Base-by-base conservation (phyloP, 2,888 invertebrate species). In the Helleia helle region DNA sequence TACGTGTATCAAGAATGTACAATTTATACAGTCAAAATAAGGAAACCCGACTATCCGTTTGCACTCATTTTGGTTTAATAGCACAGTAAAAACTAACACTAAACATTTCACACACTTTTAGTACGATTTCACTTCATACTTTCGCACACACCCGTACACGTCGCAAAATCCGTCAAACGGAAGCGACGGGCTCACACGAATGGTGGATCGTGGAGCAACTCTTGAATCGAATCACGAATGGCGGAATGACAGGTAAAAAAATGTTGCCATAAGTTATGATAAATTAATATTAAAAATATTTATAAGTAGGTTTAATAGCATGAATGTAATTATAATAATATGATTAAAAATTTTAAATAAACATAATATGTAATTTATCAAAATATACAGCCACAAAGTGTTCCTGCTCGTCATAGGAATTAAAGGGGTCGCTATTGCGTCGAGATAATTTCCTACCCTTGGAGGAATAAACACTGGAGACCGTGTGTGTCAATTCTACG, bases 91-190 rank as follows among this genome's bases (percentile, higher is more conserved):
- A 81, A 80, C 81, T 79, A 79, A 66, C 83, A 85, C 84, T 77
- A 70, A 77, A 74, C 79, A 84, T 81, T 77, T 76, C 81, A 83
- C 85, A 81, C 83, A 83, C 83, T 79, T 71, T 64, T 63, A 52
- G 70, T 73, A 74, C 73, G 77, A 75, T 84, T 84, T 85, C 85
- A 85, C 85, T 81, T 75, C 85, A 84, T 84, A 79, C 77, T 84
- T 79, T 74, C 71, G 71, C 74, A 77, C 81, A 80, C 84, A 79
- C 83, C 80, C 83, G 84, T 68, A 74, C 71, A 72, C 72, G 71
- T 79, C 80, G 74, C 77, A 61, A 62, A 61, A 63, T 71, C 73
- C 74, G 72, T 67, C 76, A 62, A 66, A 67, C 76, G 67, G 65
- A 70, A 68, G 63, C 74, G 69, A 77, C 71, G 73, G 71, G 65